A percentile compares a stretch with the other conserved stretches of the same genome.
Conservation (phyloP, 1,140 invertebrate genomes). For the Melanaphis sacchari region DNA sequence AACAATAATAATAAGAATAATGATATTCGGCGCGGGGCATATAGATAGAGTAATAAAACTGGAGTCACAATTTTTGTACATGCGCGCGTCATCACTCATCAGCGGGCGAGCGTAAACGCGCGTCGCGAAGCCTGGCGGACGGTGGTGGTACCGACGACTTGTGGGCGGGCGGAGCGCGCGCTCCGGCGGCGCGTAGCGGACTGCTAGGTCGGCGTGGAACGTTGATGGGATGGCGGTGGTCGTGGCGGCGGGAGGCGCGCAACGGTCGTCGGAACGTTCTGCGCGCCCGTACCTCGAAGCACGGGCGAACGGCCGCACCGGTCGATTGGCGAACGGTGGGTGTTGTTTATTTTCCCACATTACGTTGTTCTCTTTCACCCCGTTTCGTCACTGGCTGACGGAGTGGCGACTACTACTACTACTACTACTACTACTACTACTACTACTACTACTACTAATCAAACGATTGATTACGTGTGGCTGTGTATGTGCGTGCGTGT, state of each 20-base stretch:
- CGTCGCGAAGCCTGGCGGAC: not conserved
- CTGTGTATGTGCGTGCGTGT: not conserved
- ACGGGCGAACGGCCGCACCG: not conserved
- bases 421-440: not conserved
- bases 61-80: not conserved
- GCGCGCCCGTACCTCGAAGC: no score
- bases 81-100: not conserved
- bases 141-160: not conserved
- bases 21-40: no score
- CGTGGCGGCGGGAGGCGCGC: not conserved
- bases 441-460: not conserved
- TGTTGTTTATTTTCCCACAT: not conserved
- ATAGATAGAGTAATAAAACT: no score
- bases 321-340: not conserved
- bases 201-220: no score
- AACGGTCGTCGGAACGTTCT: constrained; percentile 31
- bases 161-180: not conserved
- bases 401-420: not conserved
- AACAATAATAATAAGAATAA: no score
- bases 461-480: constrained; percentile 44
- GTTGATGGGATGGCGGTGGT: not conserved
- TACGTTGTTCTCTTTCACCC: not conserved
- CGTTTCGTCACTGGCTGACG: not conserved
- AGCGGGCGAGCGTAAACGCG: not conserved
- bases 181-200: no score